Evolutionary conservation across 2,113 vertebrate species (phyloP).

Genomic region (Craseonycteris thonglongyai): DNA sequence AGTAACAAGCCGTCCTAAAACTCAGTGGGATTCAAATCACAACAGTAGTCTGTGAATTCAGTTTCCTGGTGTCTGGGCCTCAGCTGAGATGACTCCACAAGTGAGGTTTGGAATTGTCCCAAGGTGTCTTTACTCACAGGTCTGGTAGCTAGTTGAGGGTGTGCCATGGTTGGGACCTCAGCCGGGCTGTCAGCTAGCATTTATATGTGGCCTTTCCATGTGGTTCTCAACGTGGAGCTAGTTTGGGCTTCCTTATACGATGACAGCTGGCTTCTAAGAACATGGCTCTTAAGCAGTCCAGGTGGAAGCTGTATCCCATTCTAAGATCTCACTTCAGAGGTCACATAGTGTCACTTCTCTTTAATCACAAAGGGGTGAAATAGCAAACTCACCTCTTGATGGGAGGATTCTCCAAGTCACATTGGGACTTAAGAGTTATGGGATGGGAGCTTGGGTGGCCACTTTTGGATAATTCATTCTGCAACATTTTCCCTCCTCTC

Average conservation of each 20-base stretch:
- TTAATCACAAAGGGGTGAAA: neutral
- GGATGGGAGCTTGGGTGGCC: neutral
- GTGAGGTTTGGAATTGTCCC: neutral
- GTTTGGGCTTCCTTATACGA: neutral
- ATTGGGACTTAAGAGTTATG: neutral
- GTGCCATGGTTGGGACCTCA: neutral
- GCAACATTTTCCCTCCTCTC: neutral
- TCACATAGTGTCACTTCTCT: neutral
- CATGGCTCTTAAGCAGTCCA: too few species aligned
- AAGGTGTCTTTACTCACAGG: neutral
- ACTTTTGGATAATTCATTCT: neutral
- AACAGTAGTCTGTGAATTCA: neutral
- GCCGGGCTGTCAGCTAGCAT: neutral
- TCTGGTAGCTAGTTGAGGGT: neutral
- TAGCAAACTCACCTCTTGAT: neutral
- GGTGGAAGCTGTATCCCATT: neutral
- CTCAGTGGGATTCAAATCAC: neutral
- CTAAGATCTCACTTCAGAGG: neutral
- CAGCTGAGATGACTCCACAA: neutral
- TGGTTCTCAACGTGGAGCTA: neutral
- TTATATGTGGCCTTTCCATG: neutral
- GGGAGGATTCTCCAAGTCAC: neutral
- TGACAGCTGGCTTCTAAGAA: neutral
- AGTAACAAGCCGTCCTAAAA: slow-evolving; percentile 18
- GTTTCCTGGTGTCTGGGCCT: neutral